A percentile compares a stretch with the other conserved stretches of the same genome.
Evolutionary conservation across 2,888 invertebrate species (phyloP).

Genomic region (Prosopocoilus inquinatus): DNA sequence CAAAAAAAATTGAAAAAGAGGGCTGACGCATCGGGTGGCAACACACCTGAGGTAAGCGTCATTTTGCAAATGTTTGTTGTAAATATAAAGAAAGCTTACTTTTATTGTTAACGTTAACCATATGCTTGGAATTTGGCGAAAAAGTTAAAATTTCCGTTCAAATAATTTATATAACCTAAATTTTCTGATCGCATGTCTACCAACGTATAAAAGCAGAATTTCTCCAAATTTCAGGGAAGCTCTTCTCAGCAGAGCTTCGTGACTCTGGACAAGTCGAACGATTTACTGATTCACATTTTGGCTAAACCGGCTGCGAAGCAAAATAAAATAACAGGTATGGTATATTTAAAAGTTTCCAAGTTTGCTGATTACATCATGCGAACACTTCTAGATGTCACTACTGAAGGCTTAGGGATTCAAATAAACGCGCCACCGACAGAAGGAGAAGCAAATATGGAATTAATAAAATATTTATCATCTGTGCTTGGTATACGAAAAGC

Average conservation of each 20-base stretch:
- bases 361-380: neutral
- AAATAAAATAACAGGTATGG: slow-evolving; percentile 58
- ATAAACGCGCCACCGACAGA: slow-evolving; percentile 80
- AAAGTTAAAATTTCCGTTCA: too few species aligned
- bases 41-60: too few species aligned
- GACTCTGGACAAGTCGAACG: slow-evolving; percentile 31
- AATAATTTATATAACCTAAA: too few species aligned
- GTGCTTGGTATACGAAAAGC: slow-evolving; percentile 69
- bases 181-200: too few species aligned
- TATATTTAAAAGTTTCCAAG: neutral
- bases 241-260: neutral
- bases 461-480: slow-evolving; percentile 68
- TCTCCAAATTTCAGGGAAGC: too few species aligned
- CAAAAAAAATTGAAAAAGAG: slow-evolving; percentile 5
- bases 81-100: neutral
- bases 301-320: slow-evolving; percentile 77
- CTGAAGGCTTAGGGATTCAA: slow-evolving; percentile 70
- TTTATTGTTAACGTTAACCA: neutral
- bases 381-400: slow-evolving; percentile 50
- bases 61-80: neutral
- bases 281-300: slow-evolving; percentile 62
- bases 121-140: too few species aligned
- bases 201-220: too few species aligned
- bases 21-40: neutral
- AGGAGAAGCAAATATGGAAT: slow-evolving; percentile 76